Percentiles rank a stretch among this genome's conserved stretches.
Conservation (phyloP, 2,888 invertebrate genomes). For the Cylloceria caligata region DNA sequence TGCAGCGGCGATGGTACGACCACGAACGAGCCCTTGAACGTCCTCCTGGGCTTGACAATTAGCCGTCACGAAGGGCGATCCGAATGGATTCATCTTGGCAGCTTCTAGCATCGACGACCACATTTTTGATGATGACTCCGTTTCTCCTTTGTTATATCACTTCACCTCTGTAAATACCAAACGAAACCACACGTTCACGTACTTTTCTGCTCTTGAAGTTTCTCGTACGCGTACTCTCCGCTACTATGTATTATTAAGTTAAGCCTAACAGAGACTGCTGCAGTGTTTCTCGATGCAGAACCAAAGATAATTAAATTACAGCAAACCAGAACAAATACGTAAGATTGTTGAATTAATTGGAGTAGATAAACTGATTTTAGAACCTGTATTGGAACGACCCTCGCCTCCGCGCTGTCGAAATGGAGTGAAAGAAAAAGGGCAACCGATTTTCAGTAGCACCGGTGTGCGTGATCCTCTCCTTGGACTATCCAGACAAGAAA, state of each 20-base stretch:
- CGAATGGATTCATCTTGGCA: slow-evolving; percentile 84
- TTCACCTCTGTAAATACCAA: slow-evolving; percentile 67
- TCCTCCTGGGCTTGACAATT: slow-evolving; percentile 82
- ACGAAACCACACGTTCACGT: slow-evolving; percentile 36
- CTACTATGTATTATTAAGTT: neutral
- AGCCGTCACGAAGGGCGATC: slow-evolving; percentile 81
- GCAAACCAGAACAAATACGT: neutral
- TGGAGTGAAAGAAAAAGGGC: slow-evolving; percentile 76
- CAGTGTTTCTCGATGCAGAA: neutral
- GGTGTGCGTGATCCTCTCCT: slow-evolving; percentile 55
- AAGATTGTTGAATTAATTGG: slow-evolving; percentile 32
- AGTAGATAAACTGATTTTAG: slow-evolving; percentile 50
- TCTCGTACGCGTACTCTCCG: neutral
- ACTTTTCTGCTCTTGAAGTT: slow-evolving; percentile 1
- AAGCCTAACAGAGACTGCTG: neutral
- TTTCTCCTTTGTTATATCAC: slow-evolving; percentile 53
- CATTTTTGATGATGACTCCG: slow-evolving; percentile 78
- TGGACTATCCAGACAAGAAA: slow-evolving; percentile 49
- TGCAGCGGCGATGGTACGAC: slow-evolving; percentile 83
- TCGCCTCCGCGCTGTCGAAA: slow-evolving; percentile 75
- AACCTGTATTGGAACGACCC: slow-evolving; percentile 70
- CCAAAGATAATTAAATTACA: slow-evolving; percentile 48
- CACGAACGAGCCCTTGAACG: slow-evolving; percentile 79
- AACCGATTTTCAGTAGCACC: slow-evolving; percentile 64
- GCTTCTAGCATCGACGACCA: slow-evolving; percentile 84